Evolutionary conservation across 2,888 invertebrate genomes (phyloP).

Genomic region (Hedychridium roseum): DNA sequence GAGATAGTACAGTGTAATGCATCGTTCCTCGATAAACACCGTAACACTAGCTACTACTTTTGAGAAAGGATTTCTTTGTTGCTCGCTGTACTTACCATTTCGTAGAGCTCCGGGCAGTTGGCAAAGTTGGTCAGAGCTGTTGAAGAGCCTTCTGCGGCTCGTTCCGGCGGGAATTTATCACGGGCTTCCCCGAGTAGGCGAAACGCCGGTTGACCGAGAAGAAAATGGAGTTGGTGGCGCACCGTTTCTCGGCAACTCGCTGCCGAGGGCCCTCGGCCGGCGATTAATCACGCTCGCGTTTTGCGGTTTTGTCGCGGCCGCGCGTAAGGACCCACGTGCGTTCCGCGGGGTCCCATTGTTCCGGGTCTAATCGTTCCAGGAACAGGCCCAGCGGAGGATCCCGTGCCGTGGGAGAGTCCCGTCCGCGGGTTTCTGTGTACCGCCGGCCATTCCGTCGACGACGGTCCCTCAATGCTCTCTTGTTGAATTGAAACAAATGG

Average conservation of each 20-base stretch:
- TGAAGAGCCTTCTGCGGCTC: too few species aligned
- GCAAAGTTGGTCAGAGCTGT: too few species aligned
- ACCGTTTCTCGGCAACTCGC: slow-evolving; percentile 15
- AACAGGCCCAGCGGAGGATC: slow-evolving; percentile 42
- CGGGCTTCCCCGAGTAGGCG: slow-evolving; percentile 14
- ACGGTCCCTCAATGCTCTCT: too few species aligned
- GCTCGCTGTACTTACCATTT: too few species aligned
- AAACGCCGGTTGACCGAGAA: slow-evolving; percentile 5
- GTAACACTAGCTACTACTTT: too few species aligned
- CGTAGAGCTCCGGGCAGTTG: too few species aligned
- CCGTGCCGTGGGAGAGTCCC: slow-evolving; percentile 42
- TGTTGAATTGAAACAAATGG: too few species aligned
- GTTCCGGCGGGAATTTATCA: slow-evolving; percentile 21
- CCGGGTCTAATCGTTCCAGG: slow-evolving; percentile 53
- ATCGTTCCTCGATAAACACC: too few species aligned
- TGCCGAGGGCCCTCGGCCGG: slow-evolving; percentile 22
- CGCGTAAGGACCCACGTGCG: slow-evolving; percentile 44
- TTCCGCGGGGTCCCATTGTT: slow-evolving; percentile 43
- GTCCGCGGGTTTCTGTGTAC: slow-evolving; percentile 13
- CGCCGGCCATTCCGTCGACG: too few species aligned
- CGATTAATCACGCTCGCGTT: slow-evolving; percentile 52
- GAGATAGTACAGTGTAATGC: too few species aligned
- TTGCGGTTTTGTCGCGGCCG: slow-evolving; percentile 49
- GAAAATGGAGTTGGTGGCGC: slow-evolving; percentile 6
- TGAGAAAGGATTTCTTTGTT: too few species aligned